Percentiles rank a stretch among this genome's conserved stretches.
phyloP scores from a whole-genome alignment of 2,888 invertebrate species.

The Nomada ferruginata region DNA sequence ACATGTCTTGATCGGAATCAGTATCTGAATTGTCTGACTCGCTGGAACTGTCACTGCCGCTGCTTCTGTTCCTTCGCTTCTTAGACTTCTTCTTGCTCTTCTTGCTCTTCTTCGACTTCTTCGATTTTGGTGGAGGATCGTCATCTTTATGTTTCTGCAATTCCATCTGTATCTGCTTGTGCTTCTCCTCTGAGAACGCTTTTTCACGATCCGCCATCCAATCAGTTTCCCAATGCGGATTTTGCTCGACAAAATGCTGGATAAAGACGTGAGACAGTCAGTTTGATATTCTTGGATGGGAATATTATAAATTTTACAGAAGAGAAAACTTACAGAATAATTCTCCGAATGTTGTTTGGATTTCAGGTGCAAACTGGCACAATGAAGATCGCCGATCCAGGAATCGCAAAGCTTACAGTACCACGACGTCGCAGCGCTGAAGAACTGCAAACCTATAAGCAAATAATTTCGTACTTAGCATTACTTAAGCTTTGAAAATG shows the following conservation, averaged over 20 bases:
- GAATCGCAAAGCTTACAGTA: slow-evolving; percentile 94
- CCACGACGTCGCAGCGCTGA: slow-evolving; percentile 94
- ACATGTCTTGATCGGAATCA: slow-evolving; percentile 85
- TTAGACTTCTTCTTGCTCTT: slow-evolving; percentile 85
- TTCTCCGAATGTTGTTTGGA: slow-evolving; percentile 91
- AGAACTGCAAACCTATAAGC: slow-evolving; percentile 92
- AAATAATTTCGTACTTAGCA: slow-evolving; percentile 73
- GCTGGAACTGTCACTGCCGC: slow-evolving; percentile 81
- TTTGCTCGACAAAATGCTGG: slow-evolving; percentile 92
- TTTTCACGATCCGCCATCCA: slow-evolving; percentile 93
- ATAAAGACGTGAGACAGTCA: background rate
- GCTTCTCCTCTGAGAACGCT: slow-evolving; percentile 84
- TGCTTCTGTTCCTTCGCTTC: slow-evolving; percentile 85
- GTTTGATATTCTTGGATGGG: background rate
- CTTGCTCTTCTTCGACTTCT: slow-evolving; percentile 87
- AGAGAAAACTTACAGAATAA: slow-evolving; percentile 89
- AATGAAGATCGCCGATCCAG: slow-evolving; percentile 95
- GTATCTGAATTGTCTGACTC: slow-evolving; percentile 84
- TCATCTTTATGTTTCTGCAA: slow-evolving; percentile 87
- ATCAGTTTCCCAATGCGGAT: slow-evolving; percentile 94
- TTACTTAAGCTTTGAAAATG: slow-evolving; percentile 71
- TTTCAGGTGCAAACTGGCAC: slow-evolving; percentile 94
- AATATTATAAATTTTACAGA: background rate
- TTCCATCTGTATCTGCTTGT: slow-evolving; percentile 83
- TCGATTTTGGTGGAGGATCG: slow-evolving; percentile 84